phyloP scores from a whole-genome alignment of 2,888 invertebrate species.

The Erebia epiphron region DNA sequence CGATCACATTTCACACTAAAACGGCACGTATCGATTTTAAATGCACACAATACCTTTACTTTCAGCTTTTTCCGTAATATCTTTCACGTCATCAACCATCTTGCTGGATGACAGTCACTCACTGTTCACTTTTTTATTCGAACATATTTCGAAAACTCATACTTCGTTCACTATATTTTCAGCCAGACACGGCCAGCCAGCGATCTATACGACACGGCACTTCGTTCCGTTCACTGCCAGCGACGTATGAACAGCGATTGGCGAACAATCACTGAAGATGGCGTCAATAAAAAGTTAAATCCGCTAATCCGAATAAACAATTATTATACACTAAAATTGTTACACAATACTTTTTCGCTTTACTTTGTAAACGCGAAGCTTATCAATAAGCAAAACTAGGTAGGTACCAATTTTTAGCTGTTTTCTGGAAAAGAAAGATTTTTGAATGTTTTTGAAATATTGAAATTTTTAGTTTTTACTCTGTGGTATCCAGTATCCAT shows the following conservation, averaged over 20 bases:
- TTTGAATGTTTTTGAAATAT: background rate
- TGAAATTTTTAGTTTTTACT: background rate
- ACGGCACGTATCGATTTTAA: constrained; percentile 72
- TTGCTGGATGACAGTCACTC: constrained; percentile 81
- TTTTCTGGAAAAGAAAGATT: background rate
- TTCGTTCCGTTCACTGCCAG: constrained; percentile 81
- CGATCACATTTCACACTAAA: constrained; percentile 77
- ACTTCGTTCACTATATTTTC: constrained; percentile 82
- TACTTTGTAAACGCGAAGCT: background rate
- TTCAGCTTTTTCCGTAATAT: constrained; percentile 80
- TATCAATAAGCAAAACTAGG: background rate
- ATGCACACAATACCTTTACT: constrained; percentile 79
- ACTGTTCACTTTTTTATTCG: constrained; percentile 78
- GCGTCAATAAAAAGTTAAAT: constrained; percentile 49
- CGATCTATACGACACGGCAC: constrained; percentile 80
- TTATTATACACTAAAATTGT: background rate
- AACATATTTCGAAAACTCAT: constrained; percentile 82
- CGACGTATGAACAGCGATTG: constrained; percentile 57
- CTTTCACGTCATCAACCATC: constrained; percentile 82
- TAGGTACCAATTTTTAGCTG: background rate
- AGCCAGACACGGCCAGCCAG: constrained; percentile 73
- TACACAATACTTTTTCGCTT: background rate
- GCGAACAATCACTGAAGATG: constrained; percentile 51
- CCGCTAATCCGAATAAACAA: constrained; percentile 14
- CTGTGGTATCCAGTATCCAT: background rate